Conservation (phyloP, 2,113 vertebrate genomes). For the Seriola dumerili region DNA sequence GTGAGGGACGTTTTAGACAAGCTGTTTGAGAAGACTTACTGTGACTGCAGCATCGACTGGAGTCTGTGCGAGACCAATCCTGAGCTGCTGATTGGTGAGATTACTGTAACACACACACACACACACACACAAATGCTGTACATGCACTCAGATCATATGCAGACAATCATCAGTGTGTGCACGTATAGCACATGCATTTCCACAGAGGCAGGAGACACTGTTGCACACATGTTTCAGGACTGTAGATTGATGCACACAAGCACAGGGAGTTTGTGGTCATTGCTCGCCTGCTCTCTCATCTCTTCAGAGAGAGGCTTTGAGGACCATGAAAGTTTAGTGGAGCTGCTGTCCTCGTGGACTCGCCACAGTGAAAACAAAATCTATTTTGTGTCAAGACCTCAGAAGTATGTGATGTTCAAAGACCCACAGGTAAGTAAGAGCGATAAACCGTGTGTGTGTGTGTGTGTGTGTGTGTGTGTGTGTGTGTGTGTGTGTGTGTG, state of each 20-base stretch:
- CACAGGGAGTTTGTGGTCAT: neutral
- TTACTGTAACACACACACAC: neutral
- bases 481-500: neutral
- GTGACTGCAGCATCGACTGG: constrained; percentile 90
- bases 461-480: neutral
- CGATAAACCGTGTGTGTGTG: neutral
- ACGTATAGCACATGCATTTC: neutral
- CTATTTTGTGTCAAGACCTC: constrained; percentile 87
- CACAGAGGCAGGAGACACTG: neutral
- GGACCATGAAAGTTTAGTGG: constrained; percentile 94
- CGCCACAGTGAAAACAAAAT: constrained; percentile 92
- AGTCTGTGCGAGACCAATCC: constrained; percentile 92
- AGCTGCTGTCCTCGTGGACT: constrained; percentile 90
- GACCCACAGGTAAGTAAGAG: constrained; percentile 89
- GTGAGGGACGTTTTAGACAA: constrained; percentile 91
- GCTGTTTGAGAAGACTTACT: constrained; percentile 95
- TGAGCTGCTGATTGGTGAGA: constrained; percentile 91
- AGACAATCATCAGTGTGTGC: neutral
- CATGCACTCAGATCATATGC: neutral
- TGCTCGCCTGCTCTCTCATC: constrained; percentile 27
- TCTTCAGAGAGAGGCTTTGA: constrained; percentile 92
- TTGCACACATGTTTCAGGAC: neutral
- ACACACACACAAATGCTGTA: neutral
- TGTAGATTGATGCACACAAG: neutral
- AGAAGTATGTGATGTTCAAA: constrained; percentile 95